phyloP scores from a whole-genome alignment of 2,113 vertebrate species.

The Trichomycterus rosablanca region DNA sequence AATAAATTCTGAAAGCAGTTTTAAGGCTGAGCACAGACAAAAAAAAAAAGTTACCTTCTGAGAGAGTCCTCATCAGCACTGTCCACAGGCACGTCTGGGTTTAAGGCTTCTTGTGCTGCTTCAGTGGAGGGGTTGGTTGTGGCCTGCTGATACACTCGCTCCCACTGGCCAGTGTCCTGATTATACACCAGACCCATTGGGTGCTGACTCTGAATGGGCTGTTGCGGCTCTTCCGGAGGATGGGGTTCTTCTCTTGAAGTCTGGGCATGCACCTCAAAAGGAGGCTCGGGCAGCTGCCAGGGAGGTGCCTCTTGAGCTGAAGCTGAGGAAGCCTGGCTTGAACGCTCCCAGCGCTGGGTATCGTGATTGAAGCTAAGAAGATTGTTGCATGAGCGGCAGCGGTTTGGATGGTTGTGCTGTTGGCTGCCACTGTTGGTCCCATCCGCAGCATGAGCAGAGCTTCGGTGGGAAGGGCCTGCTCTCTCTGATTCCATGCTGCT shows the following conservation, averaged over 20 bases:
- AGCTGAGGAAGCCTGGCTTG: slow-evolving; percentile 74
- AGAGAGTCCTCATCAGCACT: slow-evolving; percentile 94
- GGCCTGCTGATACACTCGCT: slow-evolving; percentile 87
- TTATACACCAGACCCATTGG: slow-evolving; percentile 93
- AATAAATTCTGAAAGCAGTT: no score
- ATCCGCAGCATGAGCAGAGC: slow-evolving; percentile 72
- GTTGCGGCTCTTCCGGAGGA: slow-evolving; percentile 72
- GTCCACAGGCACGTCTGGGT: slow-evolving; percentile 95
- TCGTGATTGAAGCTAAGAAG: slow-evolving; percentile 97
- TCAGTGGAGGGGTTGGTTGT: slow-evolving; percentile 75
- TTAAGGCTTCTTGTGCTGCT: slow-evolving; percentile 94
- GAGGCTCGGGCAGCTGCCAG: slow-evolving; percentile 56
- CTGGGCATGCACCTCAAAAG: slow-evolving; percentile 46
- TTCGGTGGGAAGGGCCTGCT: slow-evolving; percentile 80
- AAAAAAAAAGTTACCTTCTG: slow-evolving; percentile 74
- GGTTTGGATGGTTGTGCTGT: slow-evolving; percentile 76
- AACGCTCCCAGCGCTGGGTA: slow-evolving; percentile 95
- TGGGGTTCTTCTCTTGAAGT: slow-evolving; percentile 66
- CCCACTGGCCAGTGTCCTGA: slow-evolving; percentile 95
- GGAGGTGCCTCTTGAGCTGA: slow-evolving; percentile 60
- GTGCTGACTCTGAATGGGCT: slow-evolving; percentile 82
- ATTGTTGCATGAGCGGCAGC: slow-evolving; percentile 97
- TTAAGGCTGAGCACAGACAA: no score
- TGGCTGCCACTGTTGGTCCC: slow-evolving; percentile 62
- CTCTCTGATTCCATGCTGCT: slow-evolving; percentile 91